These are phyloP conservation scores for Himalopsyche phryganea DNA, from an alignment of 1,140 invertebrate species.

Conservation along the genomic window DNA sequence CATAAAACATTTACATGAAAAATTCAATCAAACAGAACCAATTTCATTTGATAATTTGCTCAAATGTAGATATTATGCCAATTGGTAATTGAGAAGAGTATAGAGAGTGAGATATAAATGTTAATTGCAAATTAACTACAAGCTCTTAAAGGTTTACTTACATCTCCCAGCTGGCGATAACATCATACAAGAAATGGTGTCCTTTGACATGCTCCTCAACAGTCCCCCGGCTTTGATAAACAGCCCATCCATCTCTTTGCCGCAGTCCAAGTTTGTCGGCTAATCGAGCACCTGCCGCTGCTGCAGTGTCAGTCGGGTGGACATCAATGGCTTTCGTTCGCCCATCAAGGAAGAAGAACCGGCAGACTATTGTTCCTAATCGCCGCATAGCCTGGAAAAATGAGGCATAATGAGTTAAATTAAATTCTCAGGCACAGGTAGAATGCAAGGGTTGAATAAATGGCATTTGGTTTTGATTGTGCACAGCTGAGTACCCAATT, in stretches of 20 bases:
- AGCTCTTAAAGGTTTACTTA: constrained; percentile 55
- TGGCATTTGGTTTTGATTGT: too few species aligned
- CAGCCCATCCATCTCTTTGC: constrained; percentile 80
- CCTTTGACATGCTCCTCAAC: constrained; percentile 88
- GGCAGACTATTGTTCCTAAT: constrained; percentile 87
- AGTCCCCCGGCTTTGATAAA: constrained; percentile 82
- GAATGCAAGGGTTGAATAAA: too few species aligned
- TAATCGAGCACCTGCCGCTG: constrained; percentile 82
- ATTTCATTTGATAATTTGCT: too few species aligned
- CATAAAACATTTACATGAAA: too few species aligned
- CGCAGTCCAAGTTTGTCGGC: constrained; percentile 82
- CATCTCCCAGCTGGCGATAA: constrained; percentile 91
- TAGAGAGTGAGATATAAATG: too few species aligned
- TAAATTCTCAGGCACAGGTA: too few species aligned
- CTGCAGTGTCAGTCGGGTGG: constrained; percentile 89
- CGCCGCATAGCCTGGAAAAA: constrained; percentile 75
- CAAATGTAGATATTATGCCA: too few species aligned
- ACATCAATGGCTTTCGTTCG: constrained; percentile 93
- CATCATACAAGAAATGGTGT: constrained; percentile 90
- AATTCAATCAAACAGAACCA: too few species aligned
- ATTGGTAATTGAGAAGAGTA: too few species aligned
- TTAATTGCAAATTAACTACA: too few species aligned
- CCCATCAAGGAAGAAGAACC: constrained; percentile 94
- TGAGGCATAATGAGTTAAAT: too few species aligned
- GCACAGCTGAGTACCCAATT: too few species aligned